Evolutionary conservation across 2,888 invertebrate species (phyloP), one percentile per base, ranked within the genome.

Genomic region (Dryobota labecula): DNA sequence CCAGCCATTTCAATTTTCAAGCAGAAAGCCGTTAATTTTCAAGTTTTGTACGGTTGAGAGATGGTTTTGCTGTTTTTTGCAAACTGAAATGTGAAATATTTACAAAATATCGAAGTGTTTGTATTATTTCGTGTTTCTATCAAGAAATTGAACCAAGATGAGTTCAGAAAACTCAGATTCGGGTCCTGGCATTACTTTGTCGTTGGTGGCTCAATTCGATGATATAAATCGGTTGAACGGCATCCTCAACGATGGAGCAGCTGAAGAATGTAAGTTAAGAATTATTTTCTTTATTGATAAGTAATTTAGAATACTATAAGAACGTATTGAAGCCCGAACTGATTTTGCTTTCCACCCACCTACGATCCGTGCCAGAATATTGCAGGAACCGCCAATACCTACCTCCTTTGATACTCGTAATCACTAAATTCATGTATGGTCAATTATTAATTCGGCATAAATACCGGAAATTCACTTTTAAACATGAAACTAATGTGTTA

Each of bases 151-250:
- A 68, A 36, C 58, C 67, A 93, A 89, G 83, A 96, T 96, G 96
- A 94, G 93, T 92, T 86, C 95, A 53, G 94, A 93, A 82, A 94
- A 91, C 85, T 94, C 94, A 0, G 95, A 95, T 87, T 90, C 89
- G n/a, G 92, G 93, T 18, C 85, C 90, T 63, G 89, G 90, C 82
- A 89, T 94, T 47, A 88, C 93, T 70, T 93, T 97, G 65, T 97
- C 97, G 4, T 92, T 97, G 71, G 95, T 97, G 78, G 97, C 97
- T 27, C 97, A 97, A 86, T 97, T 97, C 90, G 98, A 98, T 90
- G 98, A 98, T 92, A 94, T 98, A 84, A 97, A 97, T 88, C 97
- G 97, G 80, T 96, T 97, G 86, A 96, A 97, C 80, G 96, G 96
- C 84, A 96, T 97, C 60, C 94, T 97, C 57, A 96, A 97, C 70